phyloP scores from a whole-genome alignment of 2,113 vertebrate species.

The Mormyrus iriodes region DNA sequence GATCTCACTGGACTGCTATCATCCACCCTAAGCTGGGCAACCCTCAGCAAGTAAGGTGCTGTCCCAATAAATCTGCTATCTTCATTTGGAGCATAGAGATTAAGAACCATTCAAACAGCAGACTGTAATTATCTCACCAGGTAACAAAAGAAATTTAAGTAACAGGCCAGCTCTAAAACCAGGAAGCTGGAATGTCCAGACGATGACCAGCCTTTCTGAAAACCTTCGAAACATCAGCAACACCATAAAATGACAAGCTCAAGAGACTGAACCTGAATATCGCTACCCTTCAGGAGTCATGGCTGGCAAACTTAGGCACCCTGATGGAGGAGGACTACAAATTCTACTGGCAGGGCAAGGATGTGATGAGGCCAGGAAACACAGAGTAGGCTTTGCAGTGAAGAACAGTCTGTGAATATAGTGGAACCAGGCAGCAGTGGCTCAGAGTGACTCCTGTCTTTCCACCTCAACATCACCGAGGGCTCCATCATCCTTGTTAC shows the following conservation, averaged over 20 bases:
- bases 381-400: no score
- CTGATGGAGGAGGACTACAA: background rate
- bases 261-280: background rate
- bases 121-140: background rate
- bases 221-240: background rate
- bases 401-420: no score
- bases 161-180: background rate
- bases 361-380: no score
- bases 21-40: background rate
- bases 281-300: background rate
- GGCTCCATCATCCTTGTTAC: no score
- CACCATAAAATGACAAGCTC: background rate
- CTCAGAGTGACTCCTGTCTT: no score
- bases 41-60: background rate
- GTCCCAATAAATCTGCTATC: background rate
- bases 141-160: background rate
- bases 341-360: background rate
- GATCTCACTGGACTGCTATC: background rate
- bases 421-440: no score
- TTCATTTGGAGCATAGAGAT: background rate
- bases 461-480: no score
- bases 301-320: background rate
- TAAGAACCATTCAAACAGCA: background rate
- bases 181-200: background rate
- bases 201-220: background rate